These are phyloP conservation scores for Hirudinaria manillensis DNA, from an alignment of 2,888 invertebrate genomes.

Conservation along the genomic window DNA sequence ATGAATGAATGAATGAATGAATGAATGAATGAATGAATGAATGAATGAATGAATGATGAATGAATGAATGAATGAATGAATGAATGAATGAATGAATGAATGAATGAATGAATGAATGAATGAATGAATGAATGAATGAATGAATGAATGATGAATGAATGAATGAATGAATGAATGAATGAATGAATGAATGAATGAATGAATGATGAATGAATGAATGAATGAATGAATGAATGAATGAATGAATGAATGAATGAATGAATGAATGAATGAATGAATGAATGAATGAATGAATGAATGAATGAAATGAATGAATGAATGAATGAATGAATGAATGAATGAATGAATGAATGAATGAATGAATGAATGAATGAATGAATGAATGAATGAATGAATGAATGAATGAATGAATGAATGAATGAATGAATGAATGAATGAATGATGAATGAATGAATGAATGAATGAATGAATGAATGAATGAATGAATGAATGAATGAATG, in stretches of 20 bases:
- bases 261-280: background rate
- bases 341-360: background rate
- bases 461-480: background rate
- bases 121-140: background rate
- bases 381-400: background rate
- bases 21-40: no score
- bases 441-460: background rate
- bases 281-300: background rate
- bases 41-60: no score
- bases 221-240: background rate
- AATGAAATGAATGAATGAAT: no score
- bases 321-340: background rate
- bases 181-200: background rate
- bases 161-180: background rate
- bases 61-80: no score
- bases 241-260: background rate
- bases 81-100: background rate
- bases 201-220: background rate
- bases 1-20: no score
- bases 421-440: background rate
- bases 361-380: background rate
- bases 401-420: background rate
- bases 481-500: background rate
- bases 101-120: background rate
- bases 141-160: background rate